These are phyloP conservation scores for Eremophila alpestris DNA, from an alignment of 2,797 vertebrate species.

Conservation along the genomic window DNA sequence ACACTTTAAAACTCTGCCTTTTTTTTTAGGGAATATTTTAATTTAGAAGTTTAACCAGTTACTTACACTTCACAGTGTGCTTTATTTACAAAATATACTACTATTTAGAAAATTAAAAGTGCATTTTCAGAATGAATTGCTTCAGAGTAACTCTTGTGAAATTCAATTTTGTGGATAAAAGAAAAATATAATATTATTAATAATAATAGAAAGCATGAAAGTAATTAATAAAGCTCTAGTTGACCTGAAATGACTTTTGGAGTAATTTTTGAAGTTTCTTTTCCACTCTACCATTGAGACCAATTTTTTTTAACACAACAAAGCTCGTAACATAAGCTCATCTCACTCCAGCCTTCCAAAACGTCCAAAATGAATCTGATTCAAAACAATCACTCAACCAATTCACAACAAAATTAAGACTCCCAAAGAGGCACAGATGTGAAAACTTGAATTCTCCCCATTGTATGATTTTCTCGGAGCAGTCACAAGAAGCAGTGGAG, in stretches of 20 bases:
- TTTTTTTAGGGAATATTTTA: neutral
- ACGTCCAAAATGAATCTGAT: neutral
- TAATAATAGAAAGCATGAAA: neutral
- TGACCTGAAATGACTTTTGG: neutral
- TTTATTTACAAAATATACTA: neutral
- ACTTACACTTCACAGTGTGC: neutral
- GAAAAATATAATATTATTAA: neutral
- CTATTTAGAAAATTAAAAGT: neutral
- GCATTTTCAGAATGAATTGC: neutral
- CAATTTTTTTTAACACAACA: neutral
- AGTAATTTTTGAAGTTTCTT: neutral
- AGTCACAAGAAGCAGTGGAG: neutral
- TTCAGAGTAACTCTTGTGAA: neutral
- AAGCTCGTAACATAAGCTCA: neutral
- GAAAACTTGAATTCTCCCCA: neutral
- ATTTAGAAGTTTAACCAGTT: neutral
- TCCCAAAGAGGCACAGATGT: neutral
- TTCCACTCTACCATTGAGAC: neutral
- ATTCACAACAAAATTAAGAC: neutral
- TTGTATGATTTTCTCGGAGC: neutral
- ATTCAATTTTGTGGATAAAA: neutral
- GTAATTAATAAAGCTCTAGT: neutral
- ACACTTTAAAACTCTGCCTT: neutral
- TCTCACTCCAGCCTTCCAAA: neutral
- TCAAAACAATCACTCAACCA: conserved; percentile 8